Percentiles rank a stretch among this genome's conserved stretches.
phyloP scores from a whole-genome alignment of 2,888 invertebrate genomes.

The Sesia apiformis region DNA sequence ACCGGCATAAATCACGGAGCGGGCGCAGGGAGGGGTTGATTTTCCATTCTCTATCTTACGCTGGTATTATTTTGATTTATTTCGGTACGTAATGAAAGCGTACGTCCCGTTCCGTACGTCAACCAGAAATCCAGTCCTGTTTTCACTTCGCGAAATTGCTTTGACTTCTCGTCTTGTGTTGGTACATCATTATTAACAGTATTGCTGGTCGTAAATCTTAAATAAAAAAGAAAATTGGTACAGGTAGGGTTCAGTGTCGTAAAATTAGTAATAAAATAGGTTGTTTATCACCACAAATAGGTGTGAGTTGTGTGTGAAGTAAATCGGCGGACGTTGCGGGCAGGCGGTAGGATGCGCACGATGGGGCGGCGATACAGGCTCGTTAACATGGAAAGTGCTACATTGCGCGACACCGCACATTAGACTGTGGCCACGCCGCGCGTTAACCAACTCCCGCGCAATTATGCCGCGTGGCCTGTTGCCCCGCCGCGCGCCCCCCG shows the following conservation, averaged over 20 bases:
- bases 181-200: conserved; percentile 30
- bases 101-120: conserved; percentile 50
- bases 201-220: neutral
- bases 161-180: conserved; percentile 8
- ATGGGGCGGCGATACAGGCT: conserved; percentile 37
- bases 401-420: conserved; percentile 59
- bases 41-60: conserved; percentile 71
- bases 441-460: conserved; percentile 19
- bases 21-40: conserved; percentile 38
- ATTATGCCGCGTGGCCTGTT: conserved; percentile 34
- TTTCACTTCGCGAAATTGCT: conserved; percentile 44
- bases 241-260: conserved; percentile 26
- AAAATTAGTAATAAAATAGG: conserved; percentile 43
- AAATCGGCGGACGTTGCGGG: conserved; percentile 53
- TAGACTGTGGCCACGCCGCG: conserved; percentile 31
- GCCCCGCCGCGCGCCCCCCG: conserved; percentile 4
- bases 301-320: conserved; percentile 44
- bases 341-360: conserved; percentile 22
- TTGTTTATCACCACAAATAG: conserved; percentile 54
- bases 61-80: conserved; percentile 72
- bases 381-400: conserved; percentile 57
- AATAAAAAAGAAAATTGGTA: conserved; percentile 18
- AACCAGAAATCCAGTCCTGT: conserved; percentile 41
- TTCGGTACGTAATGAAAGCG: conserved; percentile 65
- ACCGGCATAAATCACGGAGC: conserved; percentile 62